Percentiles rank a stretch among this genome's conserved stretches.
Conservation (phyloP, 53 echinoderm and acorn worm species). For the Pentamera pediparva region DNA sequence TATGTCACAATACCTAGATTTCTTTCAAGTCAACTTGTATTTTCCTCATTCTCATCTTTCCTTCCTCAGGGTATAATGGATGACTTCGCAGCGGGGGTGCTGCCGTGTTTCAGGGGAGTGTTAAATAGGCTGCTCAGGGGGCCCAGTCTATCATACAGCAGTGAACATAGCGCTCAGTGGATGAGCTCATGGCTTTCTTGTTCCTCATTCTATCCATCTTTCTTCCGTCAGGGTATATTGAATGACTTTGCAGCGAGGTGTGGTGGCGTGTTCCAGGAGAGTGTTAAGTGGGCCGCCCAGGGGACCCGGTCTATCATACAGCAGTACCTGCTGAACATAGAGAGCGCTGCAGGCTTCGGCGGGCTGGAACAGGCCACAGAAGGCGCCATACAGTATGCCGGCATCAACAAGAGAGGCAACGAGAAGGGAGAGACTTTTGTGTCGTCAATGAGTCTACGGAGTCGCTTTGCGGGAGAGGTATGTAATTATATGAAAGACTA, state of each 20-base stretch:
- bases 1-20: no score
- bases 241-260: slow-evolving; percentile 88
- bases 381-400: slow-evolving; percentile 80
- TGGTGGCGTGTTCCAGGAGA: slow-evolving; percentile 93
- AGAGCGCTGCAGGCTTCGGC: slow-evolving; percentile 66
- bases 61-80: no score
- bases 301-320: slow-evolving; percentile 85
- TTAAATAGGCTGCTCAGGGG: no score
- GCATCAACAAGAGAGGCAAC: slow-evolving; percentile 59
- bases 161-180: background rate
- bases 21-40: no score
- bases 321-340: slow-evolving; percentile 86
- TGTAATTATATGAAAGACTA: no score
- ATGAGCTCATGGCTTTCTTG: background rate
- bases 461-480: slow-evolving; percentile 96
- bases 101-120: no score
- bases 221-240: slow-evolving; percentile 61
- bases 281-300: slow-evolving; percentile 86
- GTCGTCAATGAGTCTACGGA: slow-evolving; percentile 84
- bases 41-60: no score
- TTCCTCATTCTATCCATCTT: no score
- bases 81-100: no score
- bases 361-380: slow-evolving; percentile 78
- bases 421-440: slow-evolving; percentile 94
- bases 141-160: background rate